phyloP scores from a whole-genome alignment of 2,113 vertebrate species.

The Mesoclemmys tuberculata region DNA sequence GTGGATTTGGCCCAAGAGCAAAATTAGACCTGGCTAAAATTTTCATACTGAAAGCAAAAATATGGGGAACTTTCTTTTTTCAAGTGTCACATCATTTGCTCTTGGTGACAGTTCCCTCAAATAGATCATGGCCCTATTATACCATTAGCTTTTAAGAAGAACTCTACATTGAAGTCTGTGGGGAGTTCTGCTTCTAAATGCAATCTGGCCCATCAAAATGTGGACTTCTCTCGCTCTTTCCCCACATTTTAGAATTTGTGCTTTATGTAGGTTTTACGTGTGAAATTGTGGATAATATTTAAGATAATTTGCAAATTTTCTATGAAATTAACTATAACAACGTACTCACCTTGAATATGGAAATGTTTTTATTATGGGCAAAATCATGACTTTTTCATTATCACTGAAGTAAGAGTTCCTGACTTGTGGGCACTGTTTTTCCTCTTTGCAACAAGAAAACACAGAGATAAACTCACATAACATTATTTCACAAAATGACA shows the following conservation, averaged over 20 bases:
- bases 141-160: not conserved
- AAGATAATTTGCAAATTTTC: not conserved
- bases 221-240: not conserved
- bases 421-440: not conserved
- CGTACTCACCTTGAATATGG: not conserved
- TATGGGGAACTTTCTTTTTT: not conserved
- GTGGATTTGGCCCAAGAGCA: not conserved
- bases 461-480: not conserved
- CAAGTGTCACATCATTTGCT: not conserved
- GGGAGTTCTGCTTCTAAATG: not conserved
- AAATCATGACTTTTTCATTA: not conserved
- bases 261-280: not conserved
- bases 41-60: not conserved
- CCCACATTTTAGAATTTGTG: not conserved
- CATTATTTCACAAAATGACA: not conserved
- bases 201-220: not conserved
- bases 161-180: not conserved
- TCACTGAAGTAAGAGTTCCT: not conserved
- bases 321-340: not conserved
- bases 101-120: accelerated
- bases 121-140: not conserved
- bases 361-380: not conserved
- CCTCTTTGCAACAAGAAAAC: not conserved
- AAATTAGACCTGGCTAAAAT: not conserved
- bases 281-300: not conserved